A percentile compares a stretch with the other conserved stretches of the same genome.
Evolutionary conservation across 2,797 vertebrate genomes (phyloP).

Genomic region (Amblyraja radiata): DNA sequence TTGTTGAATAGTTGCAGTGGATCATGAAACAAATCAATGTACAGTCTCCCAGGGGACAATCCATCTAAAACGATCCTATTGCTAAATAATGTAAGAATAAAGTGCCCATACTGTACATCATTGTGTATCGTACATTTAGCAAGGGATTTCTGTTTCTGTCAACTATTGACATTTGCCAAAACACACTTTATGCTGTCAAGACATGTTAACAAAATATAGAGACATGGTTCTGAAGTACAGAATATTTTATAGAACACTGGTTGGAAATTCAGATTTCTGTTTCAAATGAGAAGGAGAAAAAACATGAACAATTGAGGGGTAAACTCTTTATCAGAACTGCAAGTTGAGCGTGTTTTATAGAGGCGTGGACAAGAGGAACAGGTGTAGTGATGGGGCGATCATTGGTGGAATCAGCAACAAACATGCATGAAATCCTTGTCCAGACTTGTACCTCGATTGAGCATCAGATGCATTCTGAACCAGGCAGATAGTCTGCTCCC

Average conservation of each 20-base stretch:
- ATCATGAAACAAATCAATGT: not conserved
- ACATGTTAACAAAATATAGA: not conserved
- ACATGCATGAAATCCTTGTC: not conserved
- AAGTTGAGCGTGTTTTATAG: not conserved
- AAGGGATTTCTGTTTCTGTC: not conserved
- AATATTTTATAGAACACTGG: not conserved
- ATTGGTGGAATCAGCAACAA: not conserved
- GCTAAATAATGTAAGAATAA: not conserved
- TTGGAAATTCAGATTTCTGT: not conserved
- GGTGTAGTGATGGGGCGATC: not conserved
- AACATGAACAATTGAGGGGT: not conserved
- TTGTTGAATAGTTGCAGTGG: conserved; percentile 3
- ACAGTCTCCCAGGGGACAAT: not conserved
- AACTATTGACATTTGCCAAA: not conserved
- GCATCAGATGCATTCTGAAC: not conserved
- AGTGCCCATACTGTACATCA: not conserved
- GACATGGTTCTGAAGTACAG: not conserved
- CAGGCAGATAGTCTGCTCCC: not conserved
- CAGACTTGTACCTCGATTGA: not conserved
- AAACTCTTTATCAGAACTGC: not conserved
- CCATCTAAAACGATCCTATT: not conserved
- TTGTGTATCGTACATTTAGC: not conserved
- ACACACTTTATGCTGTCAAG: not conserved
- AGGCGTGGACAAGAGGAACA: not conserved
- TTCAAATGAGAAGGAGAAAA: not conserved